Evolutionary conservation across 2,797 vertebrate species (phyloP).

Genomic region (Eulemur coronatus): DNA sequence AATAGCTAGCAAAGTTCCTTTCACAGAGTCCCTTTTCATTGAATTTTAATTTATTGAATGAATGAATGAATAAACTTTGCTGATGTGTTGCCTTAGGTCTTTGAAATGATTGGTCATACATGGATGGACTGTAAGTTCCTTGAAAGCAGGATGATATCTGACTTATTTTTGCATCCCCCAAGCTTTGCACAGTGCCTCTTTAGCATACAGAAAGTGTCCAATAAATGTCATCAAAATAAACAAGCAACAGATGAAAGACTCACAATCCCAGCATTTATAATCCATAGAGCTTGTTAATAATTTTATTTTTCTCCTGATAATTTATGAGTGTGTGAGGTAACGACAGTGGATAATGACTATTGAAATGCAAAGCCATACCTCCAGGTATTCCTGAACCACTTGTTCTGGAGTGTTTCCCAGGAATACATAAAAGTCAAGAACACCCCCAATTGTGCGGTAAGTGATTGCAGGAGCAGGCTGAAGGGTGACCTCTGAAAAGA

Average conservation of each 20-base stretch:
- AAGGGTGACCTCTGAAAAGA: constrained; percentile 89
- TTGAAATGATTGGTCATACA: background rate
- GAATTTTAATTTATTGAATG: background rate
- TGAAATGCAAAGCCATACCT: constrained; percentile 82
- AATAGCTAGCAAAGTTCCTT: background rate
- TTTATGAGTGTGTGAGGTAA: background rate
- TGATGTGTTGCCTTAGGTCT: background rate
- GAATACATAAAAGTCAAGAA: constrained; percentile 96
- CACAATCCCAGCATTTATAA: background rate
- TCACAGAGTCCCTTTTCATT: background rate
- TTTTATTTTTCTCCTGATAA: background rate
- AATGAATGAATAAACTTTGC: background rate
- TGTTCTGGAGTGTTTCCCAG: constrained; percentile 94
- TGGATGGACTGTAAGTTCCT: background rate
- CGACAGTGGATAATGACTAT: background rate
- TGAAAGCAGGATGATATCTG: background rate
- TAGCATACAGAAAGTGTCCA: background rate
- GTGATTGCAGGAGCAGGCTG: constrained; percentile 96
- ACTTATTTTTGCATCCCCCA: background rate
- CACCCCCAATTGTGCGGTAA: constrained; percentile 94
- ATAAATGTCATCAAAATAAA: background rate
- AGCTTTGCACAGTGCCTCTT: background rate
- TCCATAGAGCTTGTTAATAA: background rate
- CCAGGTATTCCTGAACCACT: constrained; percentile 93
- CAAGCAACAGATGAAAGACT: background rate